A percentile compares a stretch with the other conserved stretches of the same genome.
Evolutionary conservation across 2,113 vertebrate species (phyloP).

Genomic region (Astur gentilis): DNA sequence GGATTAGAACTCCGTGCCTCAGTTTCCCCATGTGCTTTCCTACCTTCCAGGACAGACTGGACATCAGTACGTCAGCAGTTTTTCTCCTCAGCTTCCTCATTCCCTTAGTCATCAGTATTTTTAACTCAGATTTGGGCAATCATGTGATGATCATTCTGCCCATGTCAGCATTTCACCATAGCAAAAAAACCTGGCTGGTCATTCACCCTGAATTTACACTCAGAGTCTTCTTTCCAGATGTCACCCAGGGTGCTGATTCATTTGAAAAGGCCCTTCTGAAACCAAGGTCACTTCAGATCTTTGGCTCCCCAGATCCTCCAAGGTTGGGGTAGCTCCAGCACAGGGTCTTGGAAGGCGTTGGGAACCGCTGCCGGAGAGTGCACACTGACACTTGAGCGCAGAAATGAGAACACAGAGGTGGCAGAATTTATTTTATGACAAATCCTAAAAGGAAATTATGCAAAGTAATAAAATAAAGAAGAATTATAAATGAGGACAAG

Average conservation of each 20-base stretch:
- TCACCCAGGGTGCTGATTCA: neutral
- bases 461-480: conserved; percentile 71
- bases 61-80: neutral
- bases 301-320: neutral
- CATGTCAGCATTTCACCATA: neutral
- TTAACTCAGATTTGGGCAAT: neutral
- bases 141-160: neutral
- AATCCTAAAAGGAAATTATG: conserved; percentile 69
- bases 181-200: neutral
- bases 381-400: neutral
- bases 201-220: neutral
- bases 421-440: conserved; percentile 62
- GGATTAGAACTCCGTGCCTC: neutral
- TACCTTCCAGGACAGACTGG: neutral
- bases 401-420: conserved; percentile 24
- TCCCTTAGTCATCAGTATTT: neutral
- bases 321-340: neutral
- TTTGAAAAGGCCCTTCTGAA: neutral
- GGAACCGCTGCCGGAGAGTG: neutral
- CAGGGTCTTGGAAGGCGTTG: neutral
- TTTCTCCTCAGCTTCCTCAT: neutral
- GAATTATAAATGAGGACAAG: conserved; percentile 64
- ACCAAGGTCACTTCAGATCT: neutral
- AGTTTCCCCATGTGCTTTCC: neutral
- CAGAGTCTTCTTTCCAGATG: neutral